Percentiles rank a stretch among this genome's conserved stretches.
phyloP scores from a whole-genome alignment of 2,113 vertebrate species.

The Cnemophilus loriae region DNA sequence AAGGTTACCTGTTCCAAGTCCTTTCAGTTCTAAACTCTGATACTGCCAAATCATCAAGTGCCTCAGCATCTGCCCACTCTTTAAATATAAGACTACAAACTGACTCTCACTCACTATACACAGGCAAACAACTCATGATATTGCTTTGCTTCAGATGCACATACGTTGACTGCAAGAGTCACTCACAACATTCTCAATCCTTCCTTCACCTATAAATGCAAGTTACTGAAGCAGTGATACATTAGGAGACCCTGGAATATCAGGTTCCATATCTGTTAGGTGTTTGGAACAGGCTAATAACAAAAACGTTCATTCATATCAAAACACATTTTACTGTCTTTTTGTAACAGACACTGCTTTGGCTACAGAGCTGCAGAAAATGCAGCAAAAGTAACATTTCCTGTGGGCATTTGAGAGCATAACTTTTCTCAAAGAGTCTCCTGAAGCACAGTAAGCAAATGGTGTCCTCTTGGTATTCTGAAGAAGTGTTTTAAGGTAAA shows the following conservation, averaged over 20 bases:
- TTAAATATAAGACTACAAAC: neutral
- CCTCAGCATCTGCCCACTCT: neutral
- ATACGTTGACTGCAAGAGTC: neutral
- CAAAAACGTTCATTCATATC: neutral
- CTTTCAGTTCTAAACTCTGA: neutral
- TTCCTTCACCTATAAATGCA: neutral
- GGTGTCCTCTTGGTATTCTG: neutral
- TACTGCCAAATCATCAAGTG: neutral
- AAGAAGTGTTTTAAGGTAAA: neutral
- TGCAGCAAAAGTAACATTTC: neutral
- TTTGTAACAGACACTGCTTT: neutral
- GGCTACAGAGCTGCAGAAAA: neutral
- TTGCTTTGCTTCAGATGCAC: neutral
- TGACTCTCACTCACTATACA: neutral
- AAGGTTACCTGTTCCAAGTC: constrained; percentile 7
- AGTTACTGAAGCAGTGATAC: neutral
- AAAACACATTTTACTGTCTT: neutral
- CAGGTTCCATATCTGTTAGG: neutral
- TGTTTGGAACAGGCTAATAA: neutral
- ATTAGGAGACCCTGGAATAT: neutral
- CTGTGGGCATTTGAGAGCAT: neutral
- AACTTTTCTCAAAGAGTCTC: neutral
- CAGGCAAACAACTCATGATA: neutral
- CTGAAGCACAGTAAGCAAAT: neutral
- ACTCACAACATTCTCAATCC: neutral